These are phyloP conservation scores for Iphiclides podalirius DNA, from an alignment of 2,888 invertebrate genomes.

Conservation along the genomic window DNA sequence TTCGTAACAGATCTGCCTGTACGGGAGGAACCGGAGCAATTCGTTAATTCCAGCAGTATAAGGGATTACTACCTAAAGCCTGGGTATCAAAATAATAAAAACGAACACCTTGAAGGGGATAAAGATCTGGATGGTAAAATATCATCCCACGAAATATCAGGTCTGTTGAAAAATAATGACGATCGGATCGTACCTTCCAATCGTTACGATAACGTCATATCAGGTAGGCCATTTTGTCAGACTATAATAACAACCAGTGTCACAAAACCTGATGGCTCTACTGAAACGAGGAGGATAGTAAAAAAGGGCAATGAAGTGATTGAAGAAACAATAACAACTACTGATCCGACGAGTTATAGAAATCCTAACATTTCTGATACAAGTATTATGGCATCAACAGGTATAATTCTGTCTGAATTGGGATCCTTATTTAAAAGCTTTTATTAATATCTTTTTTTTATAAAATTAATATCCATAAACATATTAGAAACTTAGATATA, in stretches of 20 bases:
- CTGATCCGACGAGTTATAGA: constrained; percentile 27
- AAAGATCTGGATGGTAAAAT: constrained; percentile 68
- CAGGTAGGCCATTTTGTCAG: constrained; percentile 59
- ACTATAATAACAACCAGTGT: constrained; percentile 70
- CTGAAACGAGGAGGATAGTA: constrained; percentile 63
- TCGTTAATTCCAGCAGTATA: constrained; percentile 46
- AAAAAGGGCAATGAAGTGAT: constrained; percentile 65
- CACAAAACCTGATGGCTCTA: constrained; percentile 63
- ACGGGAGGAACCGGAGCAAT: constrained; percentile 36
- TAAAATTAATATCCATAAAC: no score
- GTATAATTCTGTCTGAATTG: constrained; percentile 53
- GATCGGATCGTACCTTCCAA: constrained; percentile 44
- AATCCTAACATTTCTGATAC: constrained; percentile 42
- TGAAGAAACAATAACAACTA: constrained; percentile 56
- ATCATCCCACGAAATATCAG: constrained; percentile 65
- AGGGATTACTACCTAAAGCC: constrained; percentile 71
- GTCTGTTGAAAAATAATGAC: constrained; percentile 56
- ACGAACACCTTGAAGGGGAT: constrained; percentile 48
- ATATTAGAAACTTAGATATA: no score
- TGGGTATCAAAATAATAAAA: constrained; percentile 50
- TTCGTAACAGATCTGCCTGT: constrained; percentile 29
- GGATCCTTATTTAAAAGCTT: constrained; percentile 59
- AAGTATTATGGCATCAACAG: constrained; percentile 43
- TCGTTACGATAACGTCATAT: constrained; percentile 11
- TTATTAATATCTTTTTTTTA: constrained; percentile 39